Percentiles rank a stretch among this genome's conserved stretches.
phyloP scores from a whole-genome alignment of 2,797 vertebrate species.

The Tympanoctomys barrerae region DNA sequence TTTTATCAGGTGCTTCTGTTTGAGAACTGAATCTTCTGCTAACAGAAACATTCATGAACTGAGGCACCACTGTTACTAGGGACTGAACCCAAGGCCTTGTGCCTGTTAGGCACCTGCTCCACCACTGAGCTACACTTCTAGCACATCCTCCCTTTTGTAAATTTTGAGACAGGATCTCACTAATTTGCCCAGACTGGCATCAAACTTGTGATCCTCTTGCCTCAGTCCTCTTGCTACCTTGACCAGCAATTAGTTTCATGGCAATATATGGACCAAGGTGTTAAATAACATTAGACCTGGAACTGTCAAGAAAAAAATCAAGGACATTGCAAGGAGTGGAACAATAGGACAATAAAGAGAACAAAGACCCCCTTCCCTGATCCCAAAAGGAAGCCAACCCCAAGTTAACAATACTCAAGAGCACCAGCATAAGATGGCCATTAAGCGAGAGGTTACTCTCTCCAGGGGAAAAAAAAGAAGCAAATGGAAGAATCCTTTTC shows the following conservation, averaged over 20 bases:
- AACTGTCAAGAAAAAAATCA: neutral
- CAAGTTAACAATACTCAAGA: neutral
- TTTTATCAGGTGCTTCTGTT: neutral
- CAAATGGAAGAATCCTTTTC: conserved; percentile 19
- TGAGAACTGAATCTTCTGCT: neutral
- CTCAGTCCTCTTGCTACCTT: neutral
- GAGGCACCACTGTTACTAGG: neutral
- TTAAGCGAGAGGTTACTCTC: neutral
- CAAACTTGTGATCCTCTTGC: neutral
- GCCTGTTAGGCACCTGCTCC: neutral
- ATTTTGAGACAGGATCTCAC: neutral
- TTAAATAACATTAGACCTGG: neutral
- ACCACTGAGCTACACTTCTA: neutral
- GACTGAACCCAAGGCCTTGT: neutral
- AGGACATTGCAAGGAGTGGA: neutral
- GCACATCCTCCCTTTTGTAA: neutral
- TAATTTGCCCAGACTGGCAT: neutral
- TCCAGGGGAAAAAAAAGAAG: neutral
- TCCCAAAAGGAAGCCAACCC: neutral
- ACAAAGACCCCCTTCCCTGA: neutral
- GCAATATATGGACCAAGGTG: neutral
- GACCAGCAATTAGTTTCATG: neutral
- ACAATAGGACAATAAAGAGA: neutral
- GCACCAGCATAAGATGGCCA: neutral
- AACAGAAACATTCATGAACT: neutral